Evolutionary conservation across 2,797 vertebrate species (phyloP).

Genomic region (Danio albolineatus): DNA sequence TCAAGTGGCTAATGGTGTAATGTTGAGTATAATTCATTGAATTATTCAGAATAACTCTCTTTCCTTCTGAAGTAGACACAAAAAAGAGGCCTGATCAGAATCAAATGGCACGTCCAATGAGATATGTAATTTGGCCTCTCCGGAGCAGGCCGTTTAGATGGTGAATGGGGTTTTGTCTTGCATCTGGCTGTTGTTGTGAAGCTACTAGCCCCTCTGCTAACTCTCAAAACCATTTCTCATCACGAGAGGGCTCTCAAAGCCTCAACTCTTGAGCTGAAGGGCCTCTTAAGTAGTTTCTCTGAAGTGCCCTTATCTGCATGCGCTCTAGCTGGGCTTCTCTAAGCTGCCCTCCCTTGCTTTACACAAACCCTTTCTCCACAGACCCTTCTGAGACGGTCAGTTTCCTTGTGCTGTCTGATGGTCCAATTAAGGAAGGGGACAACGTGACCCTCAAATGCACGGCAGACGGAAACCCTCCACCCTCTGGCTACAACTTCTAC

Average conservation of each 20-base stretch:
- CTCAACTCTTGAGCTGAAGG: slow-evolving; percentile 55
- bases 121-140: slow-evolving; percentile 60
- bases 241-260: slow-evolving; percentile 45
- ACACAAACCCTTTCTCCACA: slow-evolving; percentile 68
- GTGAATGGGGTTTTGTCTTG: slow-evolving; percentile 66
- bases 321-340: slow-evolving; percentile 42
- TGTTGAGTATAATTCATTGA: slow-evolving; percentile 37
- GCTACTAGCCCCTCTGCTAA: slow-evolving; percentile 56
- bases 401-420: slow-evolving; percentile 82
- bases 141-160: slow-evolving; percentile 62
- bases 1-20: slow-evolving; percentile 28
- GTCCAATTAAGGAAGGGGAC: slow-evolving; percentile 87
- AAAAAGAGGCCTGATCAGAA: slow-evolving; percentile 54
- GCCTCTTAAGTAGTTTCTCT: slow-evolving; percentile 56
- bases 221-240: slow-evolving; percentile 61
- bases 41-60: slow-evolving; percentile 25
- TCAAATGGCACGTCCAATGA: slow-evolving; percentile 52
- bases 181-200: slow-evolving; percentile 65
- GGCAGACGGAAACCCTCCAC: slow-evolving; percentile 94
- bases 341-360: slow-evolving; percentile 14
- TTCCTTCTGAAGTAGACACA: slow-evolving; percentile 48
- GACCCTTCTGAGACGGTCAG: slow-evolving; percentile 93
- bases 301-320: slow-evolving; percentile 45
- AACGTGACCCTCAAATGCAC: slow-evolving; percentile 91
- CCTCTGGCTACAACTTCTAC: slow-evolving; percentile 90